phyloP scores from a whole-genome alignment of 2,888 invertebrate species.

The Aelia acuminata region DNA sequence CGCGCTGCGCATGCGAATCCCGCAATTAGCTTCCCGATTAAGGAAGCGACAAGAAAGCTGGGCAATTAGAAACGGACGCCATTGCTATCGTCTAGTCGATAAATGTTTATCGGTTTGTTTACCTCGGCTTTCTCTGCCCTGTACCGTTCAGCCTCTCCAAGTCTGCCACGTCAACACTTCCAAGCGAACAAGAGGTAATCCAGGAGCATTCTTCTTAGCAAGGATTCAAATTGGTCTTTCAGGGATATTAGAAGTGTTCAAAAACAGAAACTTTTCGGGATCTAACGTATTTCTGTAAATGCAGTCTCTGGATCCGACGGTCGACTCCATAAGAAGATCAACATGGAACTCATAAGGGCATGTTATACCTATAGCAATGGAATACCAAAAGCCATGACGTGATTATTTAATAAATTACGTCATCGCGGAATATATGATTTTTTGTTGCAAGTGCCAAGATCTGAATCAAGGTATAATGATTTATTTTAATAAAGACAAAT shows the following conservation, averaged over 20 bases:
- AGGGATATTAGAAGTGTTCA: neutral
- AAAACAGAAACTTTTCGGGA: too few relatives aligned
- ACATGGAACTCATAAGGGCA: too few relatives aligned
- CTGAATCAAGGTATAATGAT: too few relatives aligned
- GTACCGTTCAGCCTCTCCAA: conserved; percentile 1
- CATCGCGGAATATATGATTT: too few relatives aligned
- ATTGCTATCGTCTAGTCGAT: conserved; percentile 36
- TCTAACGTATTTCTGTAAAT: too few relatives aligned
- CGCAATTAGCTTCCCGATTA: conserved; percentile 33
- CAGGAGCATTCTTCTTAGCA: neutral
- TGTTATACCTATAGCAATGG: too few relatives aligned
- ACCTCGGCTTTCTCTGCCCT: conserved; percentile 37
- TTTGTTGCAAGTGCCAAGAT: too few relatives aligned
- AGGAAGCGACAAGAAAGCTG: conserved; percentile 41
- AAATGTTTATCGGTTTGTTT: conserved; percentile 50
- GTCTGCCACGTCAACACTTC: neutral
- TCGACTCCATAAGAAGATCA: too few relatives aligned
- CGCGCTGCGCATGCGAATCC: conserved; percentile 43
- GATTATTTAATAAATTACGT: too few relatives aligned
- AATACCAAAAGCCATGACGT: too few relatives aligned
- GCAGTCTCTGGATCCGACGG: too few relatives aligned
- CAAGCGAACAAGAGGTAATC: neutral
- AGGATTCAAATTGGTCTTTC: neutral
- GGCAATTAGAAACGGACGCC: conserved; percentile 43
- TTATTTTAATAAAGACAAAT: too few relatives aligned